Evolutionary conservation across 2,888 invertebrate species (phyloP).

Genomic region (Pycnomerus fuliginosus): DNA sequence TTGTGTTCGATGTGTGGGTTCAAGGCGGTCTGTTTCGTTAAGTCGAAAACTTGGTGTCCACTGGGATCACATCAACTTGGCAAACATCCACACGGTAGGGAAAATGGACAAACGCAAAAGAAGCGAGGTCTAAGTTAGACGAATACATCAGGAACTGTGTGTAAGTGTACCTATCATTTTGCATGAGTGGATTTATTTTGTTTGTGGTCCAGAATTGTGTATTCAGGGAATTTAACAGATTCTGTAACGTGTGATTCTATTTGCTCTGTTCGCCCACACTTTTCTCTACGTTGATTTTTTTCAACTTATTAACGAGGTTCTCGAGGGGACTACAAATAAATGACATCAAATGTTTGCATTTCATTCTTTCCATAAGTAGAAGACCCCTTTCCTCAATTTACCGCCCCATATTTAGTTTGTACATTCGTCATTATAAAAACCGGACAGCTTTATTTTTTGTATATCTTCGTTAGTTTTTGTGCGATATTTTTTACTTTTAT

Average conservation of each 20-base stretch:
- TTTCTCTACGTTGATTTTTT: no score
- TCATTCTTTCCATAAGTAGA: no score
- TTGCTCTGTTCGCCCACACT: conserved; percentile 40
- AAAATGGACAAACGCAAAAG: conserved; percentile 43
- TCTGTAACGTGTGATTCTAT: conserved; percentile 46
- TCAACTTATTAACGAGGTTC: no score
- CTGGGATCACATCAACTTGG: conserved; percentile 48
- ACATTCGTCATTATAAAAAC: no score
- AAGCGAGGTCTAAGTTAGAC: conserved; percentile 28
- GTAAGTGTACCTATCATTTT: conserved; percentile 44
- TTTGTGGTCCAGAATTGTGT: conserved; percentile 43
- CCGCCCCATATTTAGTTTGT: no score
- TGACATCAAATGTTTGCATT: no score
- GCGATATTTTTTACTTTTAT: no score
- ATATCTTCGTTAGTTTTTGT: no score
- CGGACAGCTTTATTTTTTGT: no score
- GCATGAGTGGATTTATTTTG: conserved; percentile 50
- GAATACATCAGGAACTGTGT: conserved; percentile 26
- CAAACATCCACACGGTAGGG: conserved; percentile 46
- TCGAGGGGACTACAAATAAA: no score
- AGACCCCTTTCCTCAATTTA: no score
- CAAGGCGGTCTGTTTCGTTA: conserved; percentile 42
- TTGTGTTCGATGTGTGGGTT: conserved; percentile 35
- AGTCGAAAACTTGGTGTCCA: conserved; percentile 46
- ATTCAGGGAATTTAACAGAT: conserved; percentile 32